Evolutionary conservation across 2,888 invertebrate species (phyloP).

Genomic region (Syrphus vitripennis): DNA sequence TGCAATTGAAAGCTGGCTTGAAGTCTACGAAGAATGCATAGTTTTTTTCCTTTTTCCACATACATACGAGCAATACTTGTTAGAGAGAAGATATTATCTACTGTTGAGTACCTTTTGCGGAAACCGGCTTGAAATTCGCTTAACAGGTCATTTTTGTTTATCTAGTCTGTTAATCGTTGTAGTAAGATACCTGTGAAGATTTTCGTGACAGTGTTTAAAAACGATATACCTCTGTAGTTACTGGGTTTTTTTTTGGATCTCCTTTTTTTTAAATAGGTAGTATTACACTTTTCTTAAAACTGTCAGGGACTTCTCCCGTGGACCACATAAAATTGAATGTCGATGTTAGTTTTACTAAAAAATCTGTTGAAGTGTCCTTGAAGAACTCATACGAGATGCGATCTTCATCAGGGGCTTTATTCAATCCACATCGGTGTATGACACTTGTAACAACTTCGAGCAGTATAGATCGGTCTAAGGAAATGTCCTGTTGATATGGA

Average conservation of each 20-base stretch:
- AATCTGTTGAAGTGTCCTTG: background rate
- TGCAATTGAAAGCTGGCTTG: background rate
- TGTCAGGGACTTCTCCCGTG: background rate
- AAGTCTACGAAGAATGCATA: too few relatives aligned
- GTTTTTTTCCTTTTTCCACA: too few relatives aligned
- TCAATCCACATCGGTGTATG: background rate
- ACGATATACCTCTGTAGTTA: too few relatives aligned
- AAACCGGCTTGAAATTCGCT: too few relatives aligned
- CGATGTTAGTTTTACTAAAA: background rate
- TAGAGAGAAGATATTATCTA: too few relatives aligned
- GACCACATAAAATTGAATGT: background rate
- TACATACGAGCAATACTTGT: too few relatives aligned
- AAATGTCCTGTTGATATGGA: background rate
- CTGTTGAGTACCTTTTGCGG: too few relatives aligned
- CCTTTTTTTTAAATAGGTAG: background rate
- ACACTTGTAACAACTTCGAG: background rate
- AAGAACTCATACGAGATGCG: conserved; percentile 2
- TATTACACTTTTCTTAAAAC: background rate
- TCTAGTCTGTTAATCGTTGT: too few relatives aligned
- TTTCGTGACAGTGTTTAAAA: too few relatives aligned
- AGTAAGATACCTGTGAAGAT: too few relatives aligned
- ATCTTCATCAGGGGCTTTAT: conserved; percentile 4
- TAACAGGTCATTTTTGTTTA: too few relatives aligned
- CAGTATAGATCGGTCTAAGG: background rate
- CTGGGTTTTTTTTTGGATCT: too few relatives aligned